phyloP scores from a whole-genome alignment of 2,888 invertebrate genomes.

The Mythimna pallens region DNA sequence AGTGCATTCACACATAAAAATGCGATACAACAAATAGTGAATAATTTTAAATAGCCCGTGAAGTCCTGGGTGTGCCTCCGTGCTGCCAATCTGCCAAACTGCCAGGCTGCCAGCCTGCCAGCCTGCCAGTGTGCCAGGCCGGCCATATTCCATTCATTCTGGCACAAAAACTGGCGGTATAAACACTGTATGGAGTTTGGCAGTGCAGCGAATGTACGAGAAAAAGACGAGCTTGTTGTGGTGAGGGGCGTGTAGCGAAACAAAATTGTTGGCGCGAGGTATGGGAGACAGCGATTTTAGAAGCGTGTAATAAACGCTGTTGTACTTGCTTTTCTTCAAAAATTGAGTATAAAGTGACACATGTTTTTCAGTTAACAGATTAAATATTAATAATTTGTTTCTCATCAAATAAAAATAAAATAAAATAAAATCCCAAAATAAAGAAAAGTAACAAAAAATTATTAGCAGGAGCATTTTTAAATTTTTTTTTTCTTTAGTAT shows the following conservation, averaged over 20 bases:
- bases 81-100: slow-evolving; percentile 62
- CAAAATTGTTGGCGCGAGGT: slow-evolving; percentile 19
- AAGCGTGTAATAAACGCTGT: background rate
- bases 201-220: slow-evolving; percentile 71
- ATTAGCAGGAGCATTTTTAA: too few relatives aligned
- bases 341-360: too few relatives aligned
- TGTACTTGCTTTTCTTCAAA: background rate
- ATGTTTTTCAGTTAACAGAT: too few relatives aligned
- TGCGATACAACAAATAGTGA: slow-evolving; percentile 63
- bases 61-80: slow-evolving; percentile 53
- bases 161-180: slow-evolving; percentile 68
- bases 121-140: slow-evolving; percentile 59
- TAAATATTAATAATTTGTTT: too few relatives aligned
- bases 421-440: too few relatives aligned
- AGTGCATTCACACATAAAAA: slow-evolving; percentile 59
- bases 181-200: slow-evolving; percentile 74
- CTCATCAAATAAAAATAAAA: too few relatives aligned
- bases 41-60: slow-evolving; percentile 72
- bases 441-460: too few relatives aligned
- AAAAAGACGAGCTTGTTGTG: slow-evolving; percentile 76
- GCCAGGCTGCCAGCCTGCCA: slow-evolving; percentile 50
- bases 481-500: too few relatives aligned
- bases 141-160: slow-evolving; percentile 73
- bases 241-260: slow-evolving; percentile 63
- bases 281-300: slow-evolving; percentile 18